These are phyloP conservation scores for Hypselothyrea guttata DNA, from an alignment of 2,888 invertebrate species.

Conservation along the genomic window DNA sequence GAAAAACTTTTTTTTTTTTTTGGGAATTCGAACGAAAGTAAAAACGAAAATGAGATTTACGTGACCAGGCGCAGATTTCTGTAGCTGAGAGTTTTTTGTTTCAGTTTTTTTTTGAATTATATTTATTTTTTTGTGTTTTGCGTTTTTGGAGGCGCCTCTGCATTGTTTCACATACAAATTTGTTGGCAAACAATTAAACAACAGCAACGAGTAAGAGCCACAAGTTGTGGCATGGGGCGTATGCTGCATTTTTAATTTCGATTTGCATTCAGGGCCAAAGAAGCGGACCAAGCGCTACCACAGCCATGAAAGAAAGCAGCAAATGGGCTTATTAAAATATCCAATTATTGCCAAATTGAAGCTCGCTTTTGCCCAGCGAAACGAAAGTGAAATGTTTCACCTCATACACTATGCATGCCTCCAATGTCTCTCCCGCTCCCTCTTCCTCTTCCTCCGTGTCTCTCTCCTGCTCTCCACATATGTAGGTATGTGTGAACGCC, in stretches of 20 bases:
- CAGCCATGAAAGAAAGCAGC: slow-evolving; percentile 61
- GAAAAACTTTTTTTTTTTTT: slow-evolving; percentile 37
- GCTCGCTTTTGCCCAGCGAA: slow-evolving; percentile 44
- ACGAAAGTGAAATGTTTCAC: slow-evolving; percentile 71
- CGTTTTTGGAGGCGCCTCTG: slow-evolving; percentile 29
- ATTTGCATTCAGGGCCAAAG: slow-evolving; percentile 71
- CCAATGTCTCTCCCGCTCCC: neutral
- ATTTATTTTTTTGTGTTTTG: neutral
- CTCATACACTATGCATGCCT: neutral
- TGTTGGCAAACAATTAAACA: slow-evolving; percentile 45
- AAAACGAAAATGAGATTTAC: slow-evolving; percentile 44
- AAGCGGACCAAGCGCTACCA: no score
- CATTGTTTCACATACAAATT: slow-evolving; percentile 47
- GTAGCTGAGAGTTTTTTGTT: slow-evolving; percentile 31
- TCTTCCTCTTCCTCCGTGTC: slow-evolving; percentile 1
- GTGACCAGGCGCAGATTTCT: slow-evolving; percentile 63
- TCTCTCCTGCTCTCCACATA: slow-evolving; percentile 6
- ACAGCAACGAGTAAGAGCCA: slow-evolving; percentile 1
- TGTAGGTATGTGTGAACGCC: slow-evolving; percentile 16
- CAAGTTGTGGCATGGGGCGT: slow-evolving; percentile 33
- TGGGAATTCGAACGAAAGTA: slow-evolving; percentile 59
- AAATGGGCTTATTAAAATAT: slow-evolving; percentile 64
- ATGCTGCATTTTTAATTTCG: slow-evolving; percentile 69
- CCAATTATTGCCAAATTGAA: slow-evolving; percentile 75
- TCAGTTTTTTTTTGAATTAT: neutral